These are phyloP conservation scores for Stylophora pistillata DNA, from an alignment of 64 coral and sea anemone genomes.

Conservation along the genomic window DNA sequence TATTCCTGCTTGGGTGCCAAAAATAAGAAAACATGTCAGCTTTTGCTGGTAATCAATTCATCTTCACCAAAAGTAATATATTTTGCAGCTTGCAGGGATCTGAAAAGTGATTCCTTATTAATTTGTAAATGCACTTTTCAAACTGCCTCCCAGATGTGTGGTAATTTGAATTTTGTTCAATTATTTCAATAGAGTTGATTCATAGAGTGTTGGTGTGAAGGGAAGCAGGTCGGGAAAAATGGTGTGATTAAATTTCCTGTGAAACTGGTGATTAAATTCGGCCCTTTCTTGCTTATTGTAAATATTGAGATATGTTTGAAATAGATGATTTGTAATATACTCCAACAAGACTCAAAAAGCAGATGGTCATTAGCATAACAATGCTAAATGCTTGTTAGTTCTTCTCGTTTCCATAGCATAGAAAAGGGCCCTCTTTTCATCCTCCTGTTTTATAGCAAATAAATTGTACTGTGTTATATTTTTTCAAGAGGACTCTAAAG, in stretches of 20 bases:
- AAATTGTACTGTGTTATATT: neutral
- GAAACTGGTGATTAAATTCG: slow-evolving; percentile 55
- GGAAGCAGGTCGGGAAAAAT: neutral
- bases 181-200: neutral
- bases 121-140: neutral
- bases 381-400: slow-evolving; percentile 42
- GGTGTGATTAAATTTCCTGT: neutral
- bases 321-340: slow-evolving; percentile 79
- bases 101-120: neutral
- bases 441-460: slow-evolving; percentile 11
- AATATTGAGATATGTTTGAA: slow-evolving; percentile 67
- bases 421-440: neutral
- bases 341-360: slow-evolving; percentile 42
- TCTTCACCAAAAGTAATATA: neutral
- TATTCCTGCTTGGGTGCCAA: neutral
- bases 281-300: slow-evolving; percentile 56
- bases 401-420: slow-evolving; percentile 41
- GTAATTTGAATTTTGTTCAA: neutral
- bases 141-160: neutral
- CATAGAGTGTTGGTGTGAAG: neutral
- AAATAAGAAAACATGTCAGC: neutral
- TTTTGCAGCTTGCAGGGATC: neutral
- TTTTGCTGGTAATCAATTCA: neutral
- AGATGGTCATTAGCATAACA: slow-evolving; percentile 75
- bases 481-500: slow-evolving; percentile 5